Evolutionary conservation across 2,888 invertebrate genomes (phyloP), one percentile per base, ranked within the genome.

Genomic region (Dermolepida albohirtum): DNA sequence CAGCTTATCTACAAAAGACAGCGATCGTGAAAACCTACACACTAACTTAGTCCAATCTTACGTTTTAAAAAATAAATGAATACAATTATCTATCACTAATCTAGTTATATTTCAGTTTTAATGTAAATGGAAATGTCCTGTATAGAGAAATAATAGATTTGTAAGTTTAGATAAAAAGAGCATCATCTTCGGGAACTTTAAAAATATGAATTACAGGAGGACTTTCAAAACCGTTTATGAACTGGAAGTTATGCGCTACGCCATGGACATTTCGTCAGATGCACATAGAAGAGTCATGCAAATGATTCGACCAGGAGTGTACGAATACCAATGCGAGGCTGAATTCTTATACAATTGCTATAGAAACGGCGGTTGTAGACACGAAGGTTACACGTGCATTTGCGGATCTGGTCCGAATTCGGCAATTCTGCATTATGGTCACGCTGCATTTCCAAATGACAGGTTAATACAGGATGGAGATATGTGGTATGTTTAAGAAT

Each of bases 381-480:
- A 95, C 78, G 89, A 92, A 40, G 92, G 93, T 0, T 99, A 99
- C 84, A 97, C 97, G 0, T 98, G 97, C 80, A 98, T 99, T 75
- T 98, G 98, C 82, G 98, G 96, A 57, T 92, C 94, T 66, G 98
- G 98, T 0, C 83, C 88, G 71, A 98, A 96, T 83, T 90, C 92
- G 0, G 90, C 97, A 1, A 88, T 96, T 57, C 85, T 99, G 59
- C 99, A 99, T 84, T 99, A 99, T 79, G 98, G 99, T 0, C 98
- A 99, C 83, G 97, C 98, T 16, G 95, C 90, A 12, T 94, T 94
- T 2, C 98, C 98, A 0, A 99, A 99, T 81, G 88, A 90, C 77
- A 90, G 90, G 77, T 83, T 88, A 6, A 87, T 99, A 11, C 81
- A 86, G 34, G 88, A 93, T 76, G 96, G 95, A 0, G 97, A 97